Base-by-base conservation (phyloP, 2,797 vertebrate species). In the Babyrousa celebensis region DNA sequence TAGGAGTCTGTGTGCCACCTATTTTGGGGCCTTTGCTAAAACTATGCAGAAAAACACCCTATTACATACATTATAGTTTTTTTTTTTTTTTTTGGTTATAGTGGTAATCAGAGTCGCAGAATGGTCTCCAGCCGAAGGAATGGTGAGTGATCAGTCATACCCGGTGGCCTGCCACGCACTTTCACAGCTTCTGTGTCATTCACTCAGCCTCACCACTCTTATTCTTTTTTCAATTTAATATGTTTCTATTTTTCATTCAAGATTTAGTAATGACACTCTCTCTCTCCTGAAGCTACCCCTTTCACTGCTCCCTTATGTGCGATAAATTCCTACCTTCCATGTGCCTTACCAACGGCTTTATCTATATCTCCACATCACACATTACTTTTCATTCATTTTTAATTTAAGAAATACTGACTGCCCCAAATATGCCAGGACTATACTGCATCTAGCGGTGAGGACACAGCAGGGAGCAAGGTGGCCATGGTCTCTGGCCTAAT, bases 311-410 rank as follows among this genome's bases (percentile, higher is more conserved):
- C 52, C 4, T 32, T 40, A 36, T 23, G 12, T 23, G 74, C 18
- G 89, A 71, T 20, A 91, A 58, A 62, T 83, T 63, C 48, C 60
- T 78, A 12, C 43, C 25, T 85, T 63, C 29, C 16, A 18, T 9
- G 1, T 80, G 12, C 20, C 62, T 84, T 68, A 56, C 43, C 48
- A 58, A n/a, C 23, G 29, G 54, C 9, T 67, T 67, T 78, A 36
- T 25, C 70, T n/a, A 29, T 18, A 56, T 1, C 7, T 96, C 17
- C 87, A 7, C 32, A 4, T 56, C 62, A 29, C 16, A 36, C 21
- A 14, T 3, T 63, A n/a, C n/a, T 92, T 92, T 68, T 88, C 29
- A 62, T 79, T 92, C 27, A 83, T 43, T 68, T 83, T 85, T 58
- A 52, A 71, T 62, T 77, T 29, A 78, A 2, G 18, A 54, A 43